phyloP scores from a whole-genome alignment of 1,140 invertebrate genomes.

The Heliconius congener region DNA sequence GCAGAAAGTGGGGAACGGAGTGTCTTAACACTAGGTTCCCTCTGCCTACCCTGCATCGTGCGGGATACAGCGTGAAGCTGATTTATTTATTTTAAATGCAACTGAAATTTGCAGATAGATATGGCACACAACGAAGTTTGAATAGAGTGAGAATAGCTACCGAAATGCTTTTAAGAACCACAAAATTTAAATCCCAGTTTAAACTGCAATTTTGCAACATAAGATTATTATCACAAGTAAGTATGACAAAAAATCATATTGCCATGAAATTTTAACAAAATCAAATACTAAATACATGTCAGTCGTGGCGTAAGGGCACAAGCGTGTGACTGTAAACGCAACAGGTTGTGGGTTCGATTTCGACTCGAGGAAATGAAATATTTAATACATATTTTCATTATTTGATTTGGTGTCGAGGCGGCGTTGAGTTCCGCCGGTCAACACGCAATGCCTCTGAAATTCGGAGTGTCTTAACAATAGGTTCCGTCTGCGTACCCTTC shows the following conservation, averaged over 20 bases:
- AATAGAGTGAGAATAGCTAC: conserved; percentile 18
- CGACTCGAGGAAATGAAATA: background rate
- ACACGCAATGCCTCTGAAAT: no score
- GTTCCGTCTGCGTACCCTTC: no score
- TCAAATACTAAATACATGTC: no score
- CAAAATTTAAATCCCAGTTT: conserved; percentile 19
- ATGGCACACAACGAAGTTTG: background rate
- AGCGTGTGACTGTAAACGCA: background rate
- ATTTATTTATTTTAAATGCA: no score
- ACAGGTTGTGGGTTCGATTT: background rate
- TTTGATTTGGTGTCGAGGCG: background rate
- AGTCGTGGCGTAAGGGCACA: background rate
- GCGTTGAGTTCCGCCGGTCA: background rate
- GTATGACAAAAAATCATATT: conserved; percentile 7
- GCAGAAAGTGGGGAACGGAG: no score
- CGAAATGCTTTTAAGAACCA: conserved; percentile 14
- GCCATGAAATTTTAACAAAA: no score
- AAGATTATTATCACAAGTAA: conserved; percentile 20
- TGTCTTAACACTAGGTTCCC: no score
- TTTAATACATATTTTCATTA: background rate
- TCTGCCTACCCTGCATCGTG: no score
- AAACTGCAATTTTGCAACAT: conserved; percentile 9
- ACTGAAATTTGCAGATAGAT: background rate
- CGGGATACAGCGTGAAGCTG: no score
- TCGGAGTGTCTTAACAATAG: no score